Conservation (phyloP, 2,797 vertebrate species). For the Neosalanx taihuensis region DNA sequence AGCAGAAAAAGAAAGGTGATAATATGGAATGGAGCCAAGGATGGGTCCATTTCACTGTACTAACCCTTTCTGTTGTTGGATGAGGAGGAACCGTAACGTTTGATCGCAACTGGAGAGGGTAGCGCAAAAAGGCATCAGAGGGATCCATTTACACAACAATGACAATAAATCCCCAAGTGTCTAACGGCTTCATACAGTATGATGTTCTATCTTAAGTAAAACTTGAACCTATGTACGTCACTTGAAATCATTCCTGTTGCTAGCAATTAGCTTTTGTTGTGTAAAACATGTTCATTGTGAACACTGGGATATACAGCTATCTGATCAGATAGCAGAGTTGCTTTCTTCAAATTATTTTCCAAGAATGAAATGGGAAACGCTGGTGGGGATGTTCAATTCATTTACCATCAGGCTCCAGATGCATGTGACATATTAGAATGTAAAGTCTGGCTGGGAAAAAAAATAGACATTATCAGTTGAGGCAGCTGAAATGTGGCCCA, state of each 20-base stretch:
- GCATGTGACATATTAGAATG: conserved; percentile 1
- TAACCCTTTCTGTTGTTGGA: neutral
- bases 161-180: no score
- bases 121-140: neutral
- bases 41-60: neutral
- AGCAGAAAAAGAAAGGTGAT: conserved; percentile 35
- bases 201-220: no score
- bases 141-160: no score
- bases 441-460: conserved; percentile 2
- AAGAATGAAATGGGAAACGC: neutral
- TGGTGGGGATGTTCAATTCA: neutral
- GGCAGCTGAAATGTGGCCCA: conserved; percentile 7
- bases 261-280: no score
- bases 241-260: no score
- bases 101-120: neutral
- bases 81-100: neutral
- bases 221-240: no score
- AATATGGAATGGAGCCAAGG: neutral
- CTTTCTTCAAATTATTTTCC: neutral
- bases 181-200: no score
- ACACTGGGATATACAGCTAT: neutral
- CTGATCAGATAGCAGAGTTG: neutral
- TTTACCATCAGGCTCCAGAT: conserved; percentile 2
- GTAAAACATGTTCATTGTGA: neutral
- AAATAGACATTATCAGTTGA: neutral